These are phyloP conservation scores for Eilema depressum DNA, from an alignment of 2,888 invertebrate species.

Conservation along the genomic window DNA sequence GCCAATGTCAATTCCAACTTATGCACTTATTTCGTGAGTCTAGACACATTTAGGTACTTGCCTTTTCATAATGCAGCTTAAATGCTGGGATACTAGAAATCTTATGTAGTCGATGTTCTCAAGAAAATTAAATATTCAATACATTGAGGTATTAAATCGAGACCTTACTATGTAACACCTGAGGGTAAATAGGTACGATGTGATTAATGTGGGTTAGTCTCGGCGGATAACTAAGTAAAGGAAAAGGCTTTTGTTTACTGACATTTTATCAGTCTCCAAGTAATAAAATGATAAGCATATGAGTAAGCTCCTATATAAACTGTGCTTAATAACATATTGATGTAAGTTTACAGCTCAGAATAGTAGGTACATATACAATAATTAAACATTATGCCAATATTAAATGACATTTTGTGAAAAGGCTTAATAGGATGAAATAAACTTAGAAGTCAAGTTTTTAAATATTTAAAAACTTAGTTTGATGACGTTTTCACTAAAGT, in stretches of 20 bases:
- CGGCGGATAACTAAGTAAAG: constrained; percentile 2
- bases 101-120: constrained; percentile 20
- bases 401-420: too few relatives aligned
- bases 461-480: too few relatives aligned
- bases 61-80: constrained; percentile 22
- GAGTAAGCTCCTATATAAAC: neutral
- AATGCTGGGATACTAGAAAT: constrained; percentile 26
- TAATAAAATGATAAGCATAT: neutral
- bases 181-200: constrained; percentile 2
- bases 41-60: constrained; percentile 67
- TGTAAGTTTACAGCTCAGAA: too few relatives aligned
- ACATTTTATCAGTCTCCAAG: neutral
- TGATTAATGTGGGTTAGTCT: constrained; percentile 4
- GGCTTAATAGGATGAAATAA: too few relatives aligned
- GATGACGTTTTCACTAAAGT: neutral
- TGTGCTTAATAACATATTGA: neutral
- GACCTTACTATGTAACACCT: neutral
- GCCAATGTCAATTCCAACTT: constrained; percentile 68
- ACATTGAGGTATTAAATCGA: constrained; percentile 2
- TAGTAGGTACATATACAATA: too few relatives aligned
- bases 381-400: too few relatives aligned
- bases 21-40: constrained; percentile 65
- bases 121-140: constrained; percentile 5
- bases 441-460: too few relatives aligned
- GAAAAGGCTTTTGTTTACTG: neutral